Evolutionary conservation across 2,888 invertebrate genomes (phyloP), one percentile per base, ranked within the genome.

Genomic region (Hyles lineata): DNA sequence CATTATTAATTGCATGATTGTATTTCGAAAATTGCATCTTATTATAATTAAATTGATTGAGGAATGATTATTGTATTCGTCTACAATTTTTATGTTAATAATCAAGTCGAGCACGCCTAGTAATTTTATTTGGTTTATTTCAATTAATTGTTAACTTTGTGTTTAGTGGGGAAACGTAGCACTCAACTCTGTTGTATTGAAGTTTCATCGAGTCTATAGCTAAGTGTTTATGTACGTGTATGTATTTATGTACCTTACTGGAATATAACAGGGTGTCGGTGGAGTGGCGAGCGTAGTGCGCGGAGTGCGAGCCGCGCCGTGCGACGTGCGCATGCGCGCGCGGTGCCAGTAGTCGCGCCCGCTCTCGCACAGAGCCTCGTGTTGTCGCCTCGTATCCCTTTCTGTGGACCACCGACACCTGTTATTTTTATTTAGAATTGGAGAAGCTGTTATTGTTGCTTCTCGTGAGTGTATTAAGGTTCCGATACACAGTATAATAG

Each of bases 401-500:
- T 21, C 29, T 70, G 52, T 29, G 35, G 55, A 71, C 73, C 73
- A 58, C 35, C 59, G 73, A 67, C 63, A 35, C 58, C 70, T 73
- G 73, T 73, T 73, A 73, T 70, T 50, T 73, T 73, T 61, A 61
- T 58, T 80, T 83, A 83, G 80, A 78, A 81, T 82, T 82, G 72
- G 83, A 83, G 88, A 79, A 88, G 90, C 89, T 88, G 88, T 89
- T 90, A 86, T 85, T 89, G 89, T 90, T 89, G 89, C 90, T 89
- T 89, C 88, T 87, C 84, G 78, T 85, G 78, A 83, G 84, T 83
- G 79, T 87, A 85, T 85, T 85, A 85, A 87, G 85, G 83, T 89
- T 72, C 86, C 87, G 85, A 87, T 88, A 86, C 86, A 87, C 82
- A 85, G 67, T 85, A 81, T 82, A 83, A 77, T 79, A 67, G 76